Percentiles rank a stretch among this genome's conserved stretches.
These are phyloP conservation scores for Lytechinus pictus DNA, from an alignment of 35 echinoderm and acorn worm genomes.

Conservation along the genomic window DNA sequence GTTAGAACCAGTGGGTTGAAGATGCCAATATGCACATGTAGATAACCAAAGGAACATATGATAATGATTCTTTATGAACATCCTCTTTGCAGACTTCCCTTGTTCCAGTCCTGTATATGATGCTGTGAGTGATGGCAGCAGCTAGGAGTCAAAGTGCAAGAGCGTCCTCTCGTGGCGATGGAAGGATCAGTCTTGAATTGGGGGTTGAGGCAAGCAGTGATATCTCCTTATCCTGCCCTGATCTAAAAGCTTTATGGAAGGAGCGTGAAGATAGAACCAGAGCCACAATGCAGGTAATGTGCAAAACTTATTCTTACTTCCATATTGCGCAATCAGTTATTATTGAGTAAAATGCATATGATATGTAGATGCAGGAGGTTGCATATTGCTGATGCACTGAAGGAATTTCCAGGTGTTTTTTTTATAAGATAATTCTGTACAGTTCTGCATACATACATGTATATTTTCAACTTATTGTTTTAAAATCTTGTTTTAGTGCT, in stretches of 20 bases:
- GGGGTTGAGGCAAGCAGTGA: constrained; percentile 13
- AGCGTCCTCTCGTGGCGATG: constrained; percentile 27
- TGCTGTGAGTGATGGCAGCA: constrained; percentile 2
- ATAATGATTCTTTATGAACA: background rate
- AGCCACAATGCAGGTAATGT: constrained; percentile 65
- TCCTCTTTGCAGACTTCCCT: background rate
- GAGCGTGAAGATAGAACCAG: constrained; percentile 62
- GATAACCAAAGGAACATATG: no score
- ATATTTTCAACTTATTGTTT: no score
- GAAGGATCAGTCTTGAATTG: background rate
- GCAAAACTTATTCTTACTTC: background rate
- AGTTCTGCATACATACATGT: background rate
- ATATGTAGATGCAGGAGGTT: background rate
- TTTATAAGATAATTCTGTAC: no score
- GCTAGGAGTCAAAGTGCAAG: constrained; percentile 37
- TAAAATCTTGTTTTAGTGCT: no score
- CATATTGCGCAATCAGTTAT: background rate
- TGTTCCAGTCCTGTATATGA: background rate
- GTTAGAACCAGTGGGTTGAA: no score
- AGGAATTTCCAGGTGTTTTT: background rate
- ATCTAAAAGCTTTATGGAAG: constrained; percentile 55
- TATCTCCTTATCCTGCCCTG: constrained; percentile 57
- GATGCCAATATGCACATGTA: no score
- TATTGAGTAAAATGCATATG: background rate
- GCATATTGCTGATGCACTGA: background rate